These are phyloP conservation scores for Hormaphis cornu DNA, from an alignment of 1,140 invertebrate genomes.

Conservation along the genomic window DNA sequence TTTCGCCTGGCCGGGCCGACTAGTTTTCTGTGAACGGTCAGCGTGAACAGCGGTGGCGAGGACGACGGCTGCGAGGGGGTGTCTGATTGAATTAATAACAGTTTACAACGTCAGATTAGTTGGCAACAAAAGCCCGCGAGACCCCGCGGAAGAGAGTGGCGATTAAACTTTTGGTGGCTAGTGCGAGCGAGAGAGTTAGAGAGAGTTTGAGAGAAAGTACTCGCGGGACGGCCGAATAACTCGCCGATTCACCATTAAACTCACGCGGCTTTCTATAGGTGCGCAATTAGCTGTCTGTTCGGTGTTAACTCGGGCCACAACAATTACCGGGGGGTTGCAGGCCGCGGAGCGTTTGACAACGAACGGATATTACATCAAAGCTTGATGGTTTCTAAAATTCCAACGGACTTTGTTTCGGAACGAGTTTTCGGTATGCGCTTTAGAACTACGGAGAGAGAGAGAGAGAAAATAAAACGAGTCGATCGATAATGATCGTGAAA, in stretches of 20 bases:
- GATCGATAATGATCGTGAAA: too few species aligned
- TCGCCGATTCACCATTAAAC: conserved; percentile 24
- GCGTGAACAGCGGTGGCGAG: too few species aligned
- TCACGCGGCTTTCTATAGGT: conserved; percentile 21
- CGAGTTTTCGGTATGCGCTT: too few species aligned
- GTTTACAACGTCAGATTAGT: conserved; percentile 24
- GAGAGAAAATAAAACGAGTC: too few species aligned
- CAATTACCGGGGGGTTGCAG: conserved; percentile 13
- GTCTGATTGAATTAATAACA: conserved; percentile 28
- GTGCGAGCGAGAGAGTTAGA: background rate
- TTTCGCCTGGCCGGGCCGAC: background rate
- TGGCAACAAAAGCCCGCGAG: conserved; percentile 3
- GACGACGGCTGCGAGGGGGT: too few species aligned
- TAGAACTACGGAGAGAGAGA: too few species aligned
- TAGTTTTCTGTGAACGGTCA: conserved; percentile 19
- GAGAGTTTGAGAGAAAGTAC: background rate
- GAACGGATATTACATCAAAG: conserved; percentile 24
- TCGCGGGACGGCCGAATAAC: background rate
- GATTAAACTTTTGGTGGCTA: conserved; percentile 21
- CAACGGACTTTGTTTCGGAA: background rate
- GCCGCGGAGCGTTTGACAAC: background rate
- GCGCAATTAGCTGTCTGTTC: conserved; percentile 14
- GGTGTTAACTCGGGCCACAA: conserved; percentile 15
- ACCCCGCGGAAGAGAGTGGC: too few species aligned
- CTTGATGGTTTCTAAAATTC: conserved; percentile 13